Evolutionary conservation across 2,797 vertebrate species (phyloP), one percentile per base, ranked within the genome.

Genomic region (Calcarius lapponicus): DNA sequence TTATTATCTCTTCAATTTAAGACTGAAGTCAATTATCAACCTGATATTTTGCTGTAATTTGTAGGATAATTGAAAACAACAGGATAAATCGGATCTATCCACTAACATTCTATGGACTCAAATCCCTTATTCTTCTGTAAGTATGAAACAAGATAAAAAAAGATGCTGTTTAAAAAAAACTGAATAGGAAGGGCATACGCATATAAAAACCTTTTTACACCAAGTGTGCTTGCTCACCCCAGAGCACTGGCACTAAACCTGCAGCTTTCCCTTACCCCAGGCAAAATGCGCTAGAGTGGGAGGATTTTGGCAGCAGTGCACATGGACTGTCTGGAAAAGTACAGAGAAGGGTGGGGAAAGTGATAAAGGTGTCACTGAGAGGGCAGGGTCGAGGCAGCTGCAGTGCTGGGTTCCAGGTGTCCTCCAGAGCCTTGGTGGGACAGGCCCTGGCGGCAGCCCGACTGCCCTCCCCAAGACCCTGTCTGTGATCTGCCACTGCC

Each of bases 81-180:
- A 98, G 98, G 88, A 98, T 99, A 97, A 98, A 97, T 94, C 98
- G 98, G 61, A 98, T 99, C 71, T 99, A 98, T 36, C 97, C 99
- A 29, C 94, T 98, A 92, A 98, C 98, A 36, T 99, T 99, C 97
- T 98, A 98, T 22, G 99, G 99, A 84, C 97, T 99, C 76, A 98
- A 98, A 96, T 99, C 99, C 5, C 98, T 99, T n/a, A 98, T 99
- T 95, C 98, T 99, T 79, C 96, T 99, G 99, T 99, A 98, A 99
- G 99, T 99, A 98, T 71, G 54, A 80, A 93, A 65, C 38, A 60
- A 73, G 61, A 82, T 21, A 1, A 3, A 3, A 29, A 53, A 79
- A 78, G 4, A 3, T 17, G 6, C 28, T 80, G 32, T 48, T 90
- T 80, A 28, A 83, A 85, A 88, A 82, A 18, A 80, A 40, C 12